Conservation (phyloP, 2,113 vertebrate genomes). For the Laticauda laticaudata region DNA sequence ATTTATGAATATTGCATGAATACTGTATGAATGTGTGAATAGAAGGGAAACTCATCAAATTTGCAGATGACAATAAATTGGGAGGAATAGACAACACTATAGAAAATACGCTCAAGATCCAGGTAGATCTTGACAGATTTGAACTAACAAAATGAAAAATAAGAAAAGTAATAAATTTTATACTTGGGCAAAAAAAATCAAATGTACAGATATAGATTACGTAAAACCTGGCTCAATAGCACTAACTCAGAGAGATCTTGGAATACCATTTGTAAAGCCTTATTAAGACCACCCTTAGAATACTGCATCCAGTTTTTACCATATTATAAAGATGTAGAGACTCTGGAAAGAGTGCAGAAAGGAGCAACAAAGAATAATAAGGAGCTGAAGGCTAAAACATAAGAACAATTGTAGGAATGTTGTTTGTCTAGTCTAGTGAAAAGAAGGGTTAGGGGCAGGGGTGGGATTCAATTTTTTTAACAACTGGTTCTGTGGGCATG, state of each 20-base stretch:
- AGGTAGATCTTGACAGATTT: not conserved
- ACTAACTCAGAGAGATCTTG: not conserved
- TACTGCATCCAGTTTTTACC: not conserved
- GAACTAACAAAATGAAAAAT: not conserved
- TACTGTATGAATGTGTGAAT: not conserved
- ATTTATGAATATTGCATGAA: not conserved
- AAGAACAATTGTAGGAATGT: not conserved
- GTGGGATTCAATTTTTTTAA: too few relatives aligned
- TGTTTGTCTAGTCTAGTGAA: not conserved
- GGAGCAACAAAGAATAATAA: not conserved
- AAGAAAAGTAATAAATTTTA: not conserved
- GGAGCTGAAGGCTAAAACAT: not conserved
- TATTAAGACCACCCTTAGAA: not conserved
- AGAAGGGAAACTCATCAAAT: not conserved
- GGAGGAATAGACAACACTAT: not conserved
- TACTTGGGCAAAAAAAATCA: not conserved
- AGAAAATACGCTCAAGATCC: not conserved
- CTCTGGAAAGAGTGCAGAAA: not conserved
- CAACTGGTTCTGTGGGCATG: too few relatives aligned
- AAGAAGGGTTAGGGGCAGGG: not conserved
- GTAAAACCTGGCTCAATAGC: not conserved
- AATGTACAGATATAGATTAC: not conserved
- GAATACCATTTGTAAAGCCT: not conserved
- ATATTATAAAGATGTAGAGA: not conserved
- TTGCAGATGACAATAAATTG: not conserved